Evolutionary conservation across 2,113 vertebrate genomes (phyloP).

Genomic region (Toxotes chatareus): DNA sequence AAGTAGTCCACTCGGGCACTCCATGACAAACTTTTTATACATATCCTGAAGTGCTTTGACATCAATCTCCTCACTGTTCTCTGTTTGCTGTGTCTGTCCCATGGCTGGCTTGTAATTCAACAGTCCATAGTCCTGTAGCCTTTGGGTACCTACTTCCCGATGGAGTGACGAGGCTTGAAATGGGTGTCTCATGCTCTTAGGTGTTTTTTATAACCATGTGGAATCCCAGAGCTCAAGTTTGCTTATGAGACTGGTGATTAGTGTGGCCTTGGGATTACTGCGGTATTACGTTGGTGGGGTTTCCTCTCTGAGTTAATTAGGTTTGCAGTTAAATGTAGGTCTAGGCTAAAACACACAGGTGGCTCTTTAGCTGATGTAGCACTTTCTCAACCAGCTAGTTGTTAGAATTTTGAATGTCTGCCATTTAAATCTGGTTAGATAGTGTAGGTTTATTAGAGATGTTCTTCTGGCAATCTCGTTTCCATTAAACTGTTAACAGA

Average conservation of each 20-base stretch:
- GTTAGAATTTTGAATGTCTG: too few species aligned
- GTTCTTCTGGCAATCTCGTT: too few species aligned
- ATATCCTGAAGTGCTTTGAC: slow-evolving; percentile 82
- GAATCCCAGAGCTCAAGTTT: slow-evolving; percentile 49
- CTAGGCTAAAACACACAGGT: neutral
- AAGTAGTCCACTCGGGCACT: slow-evolving; percentile 82
- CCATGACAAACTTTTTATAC: slow-evolving; percentile 83
- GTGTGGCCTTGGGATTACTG: slow-evolving; percentile 57
- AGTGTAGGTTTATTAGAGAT: too few species aligned
- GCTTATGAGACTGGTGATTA: slow-evolving; percentile 53
- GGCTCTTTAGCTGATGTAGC: too few species aligned
- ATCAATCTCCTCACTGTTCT: slow-evolving; percentile 71
- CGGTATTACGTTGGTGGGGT: slow-evolving; percentile 42
- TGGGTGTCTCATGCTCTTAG: neutral
- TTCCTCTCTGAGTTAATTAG: slow-evolving; percentile 47
- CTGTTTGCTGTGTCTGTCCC: slow-evolving; percentile 77
- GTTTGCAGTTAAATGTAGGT: slow-evolving; percentile 3
- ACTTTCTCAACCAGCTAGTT: too few species aligned
- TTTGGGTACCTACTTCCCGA: neutral
- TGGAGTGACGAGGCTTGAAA: neutral
- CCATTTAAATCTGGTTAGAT: too few species aligned
- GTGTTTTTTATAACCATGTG: slow-evolving; percentile 32
- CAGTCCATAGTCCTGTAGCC: slow-evolving; percentile 36
- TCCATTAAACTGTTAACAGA: too few species aligned
- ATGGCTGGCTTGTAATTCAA: slow-evolving; percentile 55